A percentile compares a stretch with the other conserved stretches of the same genome.
Evolutionary conservation across 2,888 invertebrate genomes (phyloP).

Genomic region (Tridacna crocea): DNA sequence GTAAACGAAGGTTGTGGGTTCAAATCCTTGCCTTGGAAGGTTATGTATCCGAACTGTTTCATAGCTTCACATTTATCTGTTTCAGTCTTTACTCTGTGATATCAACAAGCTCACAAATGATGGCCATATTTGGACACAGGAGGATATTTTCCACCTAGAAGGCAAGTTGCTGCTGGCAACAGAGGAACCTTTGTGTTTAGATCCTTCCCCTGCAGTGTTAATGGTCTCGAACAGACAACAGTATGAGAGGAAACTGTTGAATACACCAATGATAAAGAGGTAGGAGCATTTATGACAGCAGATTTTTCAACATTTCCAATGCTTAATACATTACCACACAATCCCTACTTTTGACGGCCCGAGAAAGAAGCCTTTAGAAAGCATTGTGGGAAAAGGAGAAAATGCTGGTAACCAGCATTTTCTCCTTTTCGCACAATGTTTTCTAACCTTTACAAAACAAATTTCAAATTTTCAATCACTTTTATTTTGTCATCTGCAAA

Average conservation of each 20-base stretch:
- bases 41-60: conserved; percentile 62
- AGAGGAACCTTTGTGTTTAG: conserved; percentile 94
- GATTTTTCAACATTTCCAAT: too few relatives aligned
- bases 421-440: too few relatives aligned
- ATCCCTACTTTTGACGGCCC: too few relatives aligned
- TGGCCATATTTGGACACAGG: conserved; percentile 88
- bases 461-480: too few relatives aligned
- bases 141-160: conserved; percentile 92
- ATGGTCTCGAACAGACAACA: conserved; percentile 91
- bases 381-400: too few relatives aligned
- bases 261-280: conserved; percentile 79
- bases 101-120: conserved; percentile 87
- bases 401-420: too few relatives aligned
- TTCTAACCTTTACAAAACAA: too few relatives aligned
- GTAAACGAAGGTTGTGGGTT: too few relatives aligned
- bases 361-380: too few relatives aligned
- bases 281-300: conserved; percentile 28
- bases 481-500: too few relatives aligned
- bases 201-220: conserved; percentile 93
- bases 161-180: conserved; percentile 94
- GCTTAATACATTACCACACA: too few relatives aligned
- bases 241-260: conserved; percentile 85
- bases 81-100: conserved; percentile 88
- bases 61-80: conserved; percentile 30
- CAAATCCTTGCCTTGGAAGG: too few relatives aligned